These are phyloP conservation scores for Metopia argyrocephala DNA, from an alignment of 2,888 invertebrate genomes.

Conservation along the genomic window DNA sequence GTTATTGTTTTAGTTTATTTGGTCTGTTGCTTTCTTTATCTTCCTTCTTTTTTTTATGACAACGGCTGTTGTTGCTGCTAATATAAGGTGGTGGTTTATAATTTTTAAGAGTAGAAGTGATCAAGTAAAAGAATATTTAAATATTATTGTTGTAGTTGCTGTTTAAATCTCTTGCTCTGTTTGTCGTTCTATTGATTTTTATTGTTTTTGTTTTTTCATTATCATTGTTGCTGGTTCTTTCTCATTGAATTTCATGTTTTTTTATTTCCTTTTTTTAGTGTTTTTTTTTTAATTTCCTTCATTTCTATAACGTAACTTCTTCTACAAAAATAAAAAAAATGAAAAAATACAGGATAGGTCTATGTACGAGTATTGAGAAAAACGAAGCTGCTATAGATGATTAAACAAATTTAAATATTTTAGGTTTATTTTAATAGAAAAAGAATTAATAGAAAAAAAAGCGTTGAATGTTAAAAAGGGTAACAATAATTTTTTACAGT, in stretches of 20 bases:
- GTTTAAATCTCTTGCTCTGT: neutral
- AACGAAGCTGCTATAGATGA: no score
- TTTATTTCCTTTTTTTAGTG: neutral
- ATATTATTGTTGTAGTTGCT: conserved; percentile 33
- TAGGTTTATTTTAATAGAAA: no score
- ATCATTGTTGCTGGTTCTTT: neutral
- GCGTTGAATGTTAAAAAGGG: no score
- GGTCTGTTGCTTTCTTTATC: neutral
- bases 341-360: no score
- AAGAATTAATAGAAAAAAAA: no score
- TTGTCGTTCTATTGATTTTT: neutral
- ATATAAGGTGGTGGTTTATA: conserved; percentile 37
- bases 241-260: conserved; percentile 11
- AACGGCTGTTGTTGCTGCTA: neutral
- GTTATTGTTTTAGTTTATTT: conserved; percentile 4
- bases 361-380: no score
- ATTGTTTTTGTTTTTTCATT: conserved; percentile 23
- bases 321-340: no score
- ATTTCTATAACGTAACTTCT: conserved; percentile 10
- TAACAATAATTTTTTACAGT: no score
- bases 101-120: conserved; percentile 1
- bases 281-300: conserved; percentile 2
- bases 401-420: no score
- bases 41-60: neutral
- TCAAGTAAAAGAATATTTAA: conserved; percentile 14